A percentile compares a stretch with the other conserved stretches of the same genome.
phyloP scores from a whole-genome alignment of 2,113 vertebrate genomes.

The Nesogale talazaci region DNA sequence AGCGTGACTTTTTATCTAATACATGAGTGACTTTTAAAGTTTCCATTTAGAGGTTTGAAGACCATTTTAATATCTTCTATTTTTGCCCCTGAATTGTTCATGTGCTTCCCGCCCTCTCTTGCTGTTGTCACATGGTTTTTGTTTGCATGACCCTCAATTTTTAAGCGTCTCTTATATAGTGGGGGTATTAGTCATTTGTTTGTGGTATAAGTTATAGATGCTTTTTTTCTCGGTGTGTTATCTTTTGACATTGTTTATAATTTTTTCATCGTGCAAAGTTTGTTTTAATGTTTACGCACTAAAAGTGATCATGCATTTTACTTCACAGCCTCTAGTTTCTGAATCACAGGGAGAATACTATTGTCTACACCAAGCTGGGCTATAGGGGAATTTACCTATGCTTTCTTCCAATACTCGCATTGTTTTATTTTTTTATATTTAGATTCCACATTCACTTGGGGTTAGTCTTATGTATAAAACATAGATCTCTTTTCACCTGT shows the following conservation, averaged over 20 bases:
- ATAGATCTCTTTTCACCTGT: not conserved
- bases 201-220: not conserved
- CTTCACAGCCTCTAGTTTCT: not conserved
- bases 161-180: not conserved
- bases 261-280: not conserved
- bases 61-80: not conserved
- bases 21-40: not conserved
- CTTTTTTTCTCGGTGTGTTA: constrained; percentile 18
- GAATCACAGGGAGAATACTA: not conserved
- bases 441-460: not conserved
- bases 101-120: not conserved
- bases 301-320: not conserved
- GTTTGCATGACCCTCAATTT: not conserved
- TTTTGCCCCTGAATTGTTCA: not conserved
- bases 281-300: not conserved
- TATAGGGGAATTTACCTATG: not conserved
- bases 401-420: constrained; percentile 8
- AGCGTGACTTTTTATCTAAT: not conserved
- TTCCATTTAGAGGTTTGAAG: not conserved
- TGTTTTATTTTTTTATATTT: not conserved
- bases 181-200: not conserved
- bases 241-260: not conserved
- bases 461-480: not conserved
- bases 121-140: not conserved
- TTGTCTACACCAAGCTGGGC: not conserved